Evolutionary conservation across 2,797 vertebrate genomes (phyloP), one percentile per base, ranked within the genome.

Genomic region (Mus minutoides): DNA sequence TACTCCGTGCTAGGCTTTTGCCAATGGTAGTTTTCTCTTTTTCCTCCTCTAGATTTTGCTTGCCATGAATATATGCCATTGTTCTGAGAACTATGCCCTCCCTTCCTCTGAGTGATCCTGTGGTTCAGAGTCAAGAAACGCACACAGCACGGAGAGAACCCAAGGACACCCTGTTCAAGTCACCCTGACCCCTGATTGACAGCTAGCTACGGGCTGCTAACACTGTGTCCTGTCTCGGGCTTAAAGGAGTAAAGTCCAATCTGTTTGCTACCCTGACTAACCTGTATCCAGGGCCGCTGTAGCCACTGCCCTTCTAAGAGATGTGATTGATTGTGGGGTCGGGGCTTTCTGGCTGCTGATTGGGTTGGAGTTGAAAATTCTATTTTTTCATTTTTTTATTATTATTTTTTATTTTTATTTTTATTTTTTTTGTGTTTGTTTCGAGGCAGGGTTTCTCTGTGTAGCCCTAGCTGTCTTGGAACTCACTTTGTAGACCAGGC

Each of bases 381-480:
- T 92, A 17, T 17, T 14, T 43, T 78, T 93, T 88, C 58, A 31
- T 94, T 85, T 90, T 67, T 60, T 76, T 52, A 56, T 95, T 87
- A 26, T 90, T 91, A 60, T 60, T 76, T 52, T 56, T 95, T 87
- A 26, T 90, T 91, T 93, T n/a, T n/a, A n/a, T n/a, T n/a, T n/a
- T n/a, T n/a, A n/a, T n/a, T n/a, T n/a, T n/a, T n/a, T n/a, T n/a
- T n/a, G n/a, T n/a, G n/a, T n/a, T n/a, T n/a, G n/a, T n/a, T n/a
- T n/a, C n/a, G n/a, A n/a, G n/a, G n/a, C n/a, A n/a, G n/a, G n/a
- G n/a, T n/a, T n/a, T n/a, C n/a, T n/a, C n/a, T n/a, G n/a, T n/a
- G n/a, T n/a, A n/a, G n/a, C n/a, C n/a, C n/a, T n/a, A n/a, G n/a
- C n/a, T n/a, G n/a, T n/a, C n/a, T n/a, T n/a, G n/a, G n/a, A n/a